A percentile compares a stretch with the other conserved stretches of the same genome.
These are phyloP conservation scores for Ictalurus furcatus DNA, from an alignment of 2,113 vertebrate genomes.

Conservation along the genomic window DNA sequence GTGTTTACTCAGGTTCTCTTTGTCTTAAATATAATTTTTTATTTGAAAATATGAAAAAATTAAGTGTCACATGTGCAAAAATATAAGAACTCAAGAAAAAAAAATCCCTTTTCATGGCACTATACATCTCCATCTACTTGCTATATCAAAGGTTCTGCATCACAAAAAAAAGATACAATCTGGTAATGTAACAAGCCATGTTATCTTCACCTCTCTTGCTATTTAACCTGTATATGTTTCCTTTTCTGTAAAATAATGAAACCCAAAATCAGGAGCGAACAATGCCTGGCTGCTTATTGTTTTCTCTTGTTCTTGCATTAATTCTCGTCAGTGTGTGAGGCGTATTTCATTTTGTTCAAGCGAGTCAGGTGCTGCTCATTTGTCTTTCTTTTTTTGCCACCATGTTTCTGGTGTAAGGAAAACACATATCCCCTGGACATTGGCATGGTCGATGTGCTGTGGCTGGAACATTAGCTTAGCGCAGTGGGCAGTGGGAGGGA, in stretches of 20 bases:
- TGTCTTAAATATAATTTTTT: neutral
- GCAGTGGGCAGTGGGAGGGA: slow-evolving; percentile 31
- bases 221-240: neutral
- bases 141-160: neutral
- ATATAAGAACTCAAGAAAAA: neutral
- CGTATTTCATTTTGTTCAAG: neutral
- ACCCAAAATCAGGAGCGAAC: neutral
- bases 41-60: neutral
- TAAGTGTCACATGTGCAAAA: neutral
- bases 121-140: neutral
- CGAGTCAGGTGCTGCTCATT: neutral
- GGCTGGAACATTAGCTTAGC: slow-evolving; percentile 41
- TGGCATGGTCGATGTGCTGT: neutral
- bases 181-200: neutral
- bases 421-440: slow-evolving; percentile 20
- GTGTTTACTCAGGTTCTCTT: neutral
- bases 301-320: slow-evolving; percentile 13
- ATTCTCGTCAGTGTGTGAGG: slow-evolving; percentile 20
- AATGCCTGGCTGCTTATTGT: neutral
- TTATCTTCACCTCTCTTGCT: neutral
- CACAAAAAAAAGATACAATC: neutral
- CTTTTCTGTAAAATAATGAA: neutral
- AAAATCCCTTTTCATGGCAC: neutral
- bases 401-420: neutral
- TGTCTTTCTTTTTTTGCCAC: neutral